Conservation (phyloP, 2,888 invertebrate genomes). For the Lithophane semibrunnea region DNA sequence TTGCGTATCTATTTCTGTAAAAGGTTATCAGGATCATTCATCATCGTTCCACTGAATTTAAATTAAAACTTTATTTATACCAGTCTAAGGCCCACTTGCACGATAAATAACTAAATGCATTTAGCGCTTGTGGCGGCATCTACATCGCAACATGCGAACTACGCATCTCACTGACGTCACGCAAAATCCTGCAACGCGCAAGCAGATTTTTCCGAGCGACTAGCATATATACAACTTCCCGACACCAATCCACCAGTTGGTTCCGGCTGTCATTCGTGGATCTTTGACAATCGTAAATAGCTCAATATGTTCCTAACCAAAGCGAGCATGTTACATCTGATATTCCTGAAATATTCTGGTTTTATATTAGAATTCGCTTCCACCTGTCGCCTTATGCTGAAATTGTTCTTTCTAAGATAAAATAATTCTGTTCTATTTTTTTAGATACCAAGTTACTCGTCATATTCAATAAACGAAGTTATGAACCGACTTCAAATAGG, state of each 20-base stretch:
- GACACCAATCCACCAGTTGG: no score
- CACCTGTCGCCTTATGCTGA: constrained; percentile 25
- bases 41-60: not conserved
- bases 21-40: not conserved
- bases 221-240: no score
- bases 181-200: no score
- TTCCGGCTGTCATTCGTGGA: no score
- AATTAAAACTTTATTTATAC: not conserved
- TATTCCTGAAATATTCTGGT: constrained; percentile 34
- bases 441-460: constrained; percentile 7
- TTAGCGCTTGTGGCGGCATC: no score
- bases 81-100: no score
- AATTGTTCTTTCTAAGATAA: constrained; percentile 8
- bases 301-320: constrained; percentile 37
- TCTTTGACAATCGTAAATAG: not conserved
- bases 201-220: no score
- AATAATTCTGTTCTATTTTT: constrained; percentile 1
- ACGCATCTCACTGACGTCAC: no score
- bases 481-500: no score
- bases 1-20: not conserved
- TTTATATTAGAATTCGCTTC: constrained; percentile 25
- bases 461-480: constrained; percentile 1
- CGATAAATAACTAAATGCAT: no score
- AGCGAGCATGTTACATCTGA: constrained; percentile 16
- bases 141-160: no score